A percentile compares a stretch with the other conserved stretches of the same genome.
phyloP scores from a whole-genome alignment of 2,113 vertebrate species.

The Nasalis larvatus region DNA sequence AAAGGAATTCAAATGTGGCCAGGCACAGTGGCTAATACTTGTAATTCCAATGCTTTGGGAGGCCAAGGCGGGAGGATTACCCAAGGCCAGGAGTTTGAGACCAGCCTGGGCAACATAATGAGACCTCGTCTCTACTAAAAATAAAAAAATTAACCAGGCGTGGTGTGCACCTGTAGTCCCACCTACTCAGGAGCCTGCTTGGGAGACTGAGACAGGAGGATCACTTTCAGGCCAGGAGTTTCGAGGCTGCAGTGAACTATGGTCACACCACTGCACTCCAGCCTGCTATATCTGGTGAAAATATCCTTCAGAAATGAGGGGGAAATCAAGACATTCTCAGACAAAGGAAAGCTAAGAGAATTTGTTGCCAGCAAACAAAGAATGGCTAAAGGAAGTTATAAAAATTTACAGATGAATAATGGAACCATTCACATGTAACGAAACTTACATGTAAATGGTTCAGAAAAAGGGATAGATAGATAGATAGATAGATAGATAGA shows the following conservation, averaged over 20 bases:
- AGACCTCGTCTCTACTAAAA: not conserved
- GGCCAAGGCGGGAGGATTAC: not conserved
- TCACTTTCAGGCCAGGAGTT: not conserved
- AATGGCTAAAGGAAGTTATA: too few relatives aligned
- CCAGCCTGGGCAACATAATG: not conserved
- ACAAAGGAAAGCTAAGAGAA: too few relatives aligned
- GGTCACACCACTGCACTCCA: not conserved
- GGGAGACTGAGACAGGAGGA: not conserved
- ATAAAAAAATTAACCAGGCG: not conserved
- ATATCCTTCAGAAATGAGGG: too few relatives aligned
- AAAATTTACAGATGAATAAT: too few relatives aligned
- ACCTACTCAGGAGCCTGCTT: not conserved
- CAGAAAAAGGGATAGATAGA: not conserved
- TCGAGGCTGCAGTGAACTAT: not conserved
- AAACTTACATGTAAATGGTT: slow-evolving; percentile 20
- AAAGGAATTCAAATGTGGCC: not conserved
- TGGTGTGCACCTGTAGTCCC: not conserved
- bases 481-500: not conserved
- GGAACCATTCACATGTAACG: not conserved
- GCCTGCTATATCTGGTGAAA: too few relatives aligned
- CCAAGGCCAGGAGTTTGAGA: not conserved
- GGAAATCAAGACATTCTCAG: too few relatives aligned
- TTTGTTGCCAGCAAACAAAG: too few relatives aligned
- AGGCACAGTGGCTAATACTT: not conserved
- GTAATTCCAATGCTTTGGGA: not conserved